Conservation (phyloP, 1,140 invertebrate genomes). For the Phymorhynchus buccinoides region DNA sequence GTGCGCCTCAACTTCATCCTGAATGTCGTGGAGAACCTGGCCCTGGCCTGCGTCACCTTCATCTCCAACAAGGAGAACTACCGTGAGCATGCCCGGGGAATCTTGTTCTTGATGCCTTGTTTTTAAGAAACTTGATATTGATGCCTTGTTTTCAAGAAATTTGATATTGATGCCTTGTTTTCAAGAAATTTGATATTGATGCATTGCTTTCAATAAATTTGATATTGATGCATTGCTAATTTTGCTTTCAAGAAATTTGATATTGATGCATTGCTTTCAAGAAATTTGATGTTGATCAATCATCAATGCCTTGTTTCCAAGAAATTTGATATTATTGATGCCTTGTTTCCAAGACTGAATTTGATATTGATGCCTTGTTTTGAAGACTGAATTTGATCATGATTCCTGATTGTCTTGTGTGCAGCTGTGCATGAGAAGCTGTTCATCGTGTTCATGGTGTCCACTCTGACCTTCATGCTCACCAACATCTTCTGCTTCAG, state of each 20-base stretch:
- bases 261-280: too few relatives aligned
- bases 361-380: constrained; percentile 1
- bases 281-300: too few relatives aligned
- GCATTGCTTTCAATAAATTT: too few relatives aligned
- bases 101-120: too few relatives aligned
- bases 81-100: constrained; percentile 85
- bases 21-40: constrained; percentile 87
- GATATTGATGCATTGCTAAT: too few relatives aligned
- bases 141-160: too few relatives aligned
- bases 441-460: constrained; percentile 92
- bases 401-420: constrained; percentile 69
- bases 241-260: too few relatives aligned
- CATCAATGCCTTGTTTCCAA: too few relatives aligned
- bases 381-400: background rate
- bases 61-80: constrained; percentile 95
- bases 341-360: too few relatives aligned
- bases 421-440: constrained; percentile 92
- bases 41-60: constrained; percentile 91
- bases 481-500: constrained; percentile 63
- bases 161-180: too few relatives aligned
- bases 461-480: constrained; percentile 88
- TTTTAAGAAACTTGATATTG: too few relatives aligned
- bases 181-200: background rate
- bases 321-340: background rate
- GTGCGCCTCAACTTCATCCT: constrained; percentile 86